Evolutionary conservation across 2,888 invertebrate species (phyloP).

Genomic region (Tortrix viridana): DNA sequence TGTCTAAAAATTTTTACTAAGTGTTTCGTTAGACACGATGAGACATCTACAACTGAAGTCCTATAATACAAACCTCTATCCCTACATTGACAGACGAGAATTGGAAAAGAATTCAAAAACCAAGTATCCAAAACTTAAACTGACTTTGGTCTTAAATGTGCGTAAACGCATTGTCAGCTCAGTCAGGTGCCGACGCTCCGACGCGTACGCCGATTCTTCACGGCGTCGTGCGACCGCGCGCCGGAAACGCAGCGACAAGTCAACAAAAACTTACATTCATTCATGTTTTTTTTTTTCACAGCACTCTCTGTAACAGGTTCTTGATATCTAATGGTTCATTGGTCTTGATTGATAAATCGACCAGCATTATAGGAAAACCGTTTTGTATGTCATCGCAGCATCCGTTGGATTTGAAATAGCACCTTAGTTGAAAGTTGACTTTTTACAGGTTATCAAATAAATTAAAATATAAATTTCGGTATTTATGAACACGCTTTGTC

Average conservation of each 20-base stretch:
- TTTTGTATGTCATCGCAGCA: slow-evolving; percentile 21
- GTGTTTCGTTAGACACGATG: no score
- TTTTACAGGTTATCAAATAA: no score
- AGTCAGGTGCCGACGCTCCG: slow-evolving; percentile 63
- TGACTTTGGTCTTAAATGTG: slow-evolving; percentile 13
- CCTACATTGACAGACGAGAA: no score
- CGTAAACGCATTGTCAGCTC: slow-evolving; percentile 39
- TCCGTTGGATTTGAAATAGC: slow-evolving; percentile 20
- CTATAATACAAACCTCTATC: no score
- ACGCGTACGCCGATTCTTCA: slow-evolving; percentile 81
- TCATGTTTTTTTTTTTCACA: slow-evolving; percentile 72
- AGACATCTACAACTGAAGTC: no score
- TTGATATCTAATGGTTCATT: slow-evolving; percentile 47
- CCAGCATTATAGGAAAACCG: slow-evolving; percentile 22
- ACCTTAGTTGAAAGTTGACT: slow-evolving; percentile 6
- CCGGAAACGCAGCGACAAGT: slow-evolving; percentile 82
- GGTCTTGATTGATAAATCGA: slow-evolving; percentile 33
- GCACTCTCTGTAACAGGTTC: slow-evolving; percentile 64
- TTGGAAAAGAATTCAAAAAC: no score
- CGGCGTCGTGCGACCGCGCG: slow-evolving; percentile 70
- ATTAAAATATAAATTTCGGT: no score
- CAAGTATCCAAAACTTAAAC: neutral
- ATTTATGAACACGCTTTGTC: no score
- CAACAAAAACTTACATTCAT: slow-evolving; percentile 81
- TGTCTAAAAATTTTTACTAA: no score